Percentiles rank a stretch among this genome's conserved stretches.
Evolutionary conservation across 2,797 vertebrate genomes (phyloP).

Genomic region (Muraenolepis orangiensis): DNA sequence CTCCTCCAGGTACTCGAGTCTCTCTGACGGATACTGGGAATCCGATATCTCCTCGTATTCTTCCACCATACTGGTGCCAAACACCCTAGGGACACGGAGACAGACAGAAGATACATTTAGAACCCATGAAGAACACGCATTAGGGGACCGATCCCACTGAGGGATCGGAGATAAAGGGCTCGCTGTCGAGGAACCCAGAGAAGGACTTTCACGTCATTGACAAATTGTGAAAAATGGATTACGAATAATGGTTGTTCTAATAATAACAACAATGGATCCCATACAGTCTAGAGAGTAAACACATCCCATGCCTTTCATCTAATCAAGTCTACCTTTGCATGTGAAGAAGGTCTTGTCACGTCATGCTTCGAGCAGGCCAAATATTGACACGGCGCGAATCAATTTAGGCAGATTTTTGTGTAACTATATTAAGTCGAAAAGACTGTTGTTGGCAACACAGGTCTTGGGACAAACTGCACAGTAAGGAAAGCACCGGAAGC

Average conservation of each 20-base stretch:
- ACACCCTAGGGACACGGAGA: slow-evolving; percentile 77
- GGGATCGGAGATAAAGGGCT: not conserved
- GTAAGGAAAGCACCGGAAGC: not conserved
- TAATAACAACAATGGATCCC: not conserved
- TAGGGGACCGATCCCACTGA: not conserved
- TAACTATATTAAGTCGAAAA: not conserved
- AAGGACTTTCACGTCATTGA: not conserved
- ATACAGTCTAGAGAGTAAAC: not conserved
- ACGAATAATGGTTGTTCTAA: too few species aligned
- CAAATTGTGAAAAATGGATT: not conserved
- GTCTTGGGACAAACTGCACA: not conserved
- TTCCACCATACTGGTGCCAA: slow-evolving; percentile 99
- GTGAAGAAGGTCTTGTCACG: too few species aligned
- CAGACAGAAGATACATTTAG: slow-evolving; percentile 16
- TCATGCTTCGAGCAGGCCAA: too few species aligned
- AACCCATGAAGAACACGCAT: not conserved
- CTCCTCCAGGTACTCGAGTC: slow-evolving; percentile 91
- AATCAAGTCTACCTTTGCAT: not conserved
- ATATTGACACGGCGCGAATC: too few species aligned
- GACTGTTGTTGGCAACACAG: not conserved
- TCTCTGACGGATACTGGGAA: slow-evolving; percentile 92
- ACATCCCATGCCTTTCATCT: not conserved
- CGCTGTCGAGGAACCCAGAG: not conserved
- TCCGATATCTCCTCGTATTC: slow-evolving; percentile 98
- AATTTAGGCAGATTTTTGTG: not conserved